Evolutionary conservation across 2,113 vertebrate species (phyloP).

Genomic region (Cephalopholis sonnerati): DNA sequence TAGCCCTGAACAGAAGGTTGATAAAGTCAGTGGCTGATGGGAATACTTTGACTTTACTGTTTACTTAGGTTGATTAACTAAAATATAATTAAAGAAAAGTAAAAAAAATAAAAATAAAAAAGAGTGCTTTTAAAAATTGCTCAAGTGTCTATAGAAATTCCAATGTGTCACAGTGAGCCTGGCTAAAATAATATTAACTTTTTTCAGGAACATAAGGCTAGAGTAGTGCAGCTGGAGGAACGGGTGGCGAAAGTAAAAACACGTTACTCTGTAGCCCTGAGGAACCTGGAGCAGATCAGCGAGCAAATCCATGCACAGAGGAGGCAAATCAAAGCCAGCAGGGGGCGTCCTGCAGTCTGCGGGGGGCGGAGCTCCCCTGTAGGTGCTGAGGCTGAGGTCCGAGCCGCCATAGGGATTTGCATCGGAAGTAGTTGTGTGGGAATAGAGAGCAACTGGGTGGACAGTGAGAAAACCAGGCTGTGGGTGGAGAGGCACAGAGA

Average conservation of each 20-base stretch:
- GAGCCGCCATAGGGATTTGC: conserved; percentile 11
- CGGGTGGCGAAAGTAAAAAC: conserved; percentile 90
- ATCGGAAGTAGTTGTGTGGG: conserved; percentile 37
- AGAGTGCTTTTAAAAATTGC: not conserved
- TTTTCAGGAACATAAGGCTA: conserved; percentile 91
- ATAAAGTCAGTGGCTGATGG: too few species aligned
- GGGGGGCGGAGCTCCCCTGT: conserved; percentile 83
- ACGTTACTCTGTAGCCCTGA: conserved; percentile 89
- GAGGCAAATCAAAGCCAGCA: conserved; percentile 60
- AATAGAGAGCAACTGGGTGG: conserved; percentile 72
- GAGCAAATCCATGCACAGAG: conserved; percentile 92
- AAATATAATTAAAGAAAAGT: not conserved
- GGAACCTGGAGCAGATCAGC: conserved; percentile 94
- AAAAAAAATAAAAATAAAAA: not conserved
- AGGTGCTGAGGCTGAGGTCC: conserved; percentile 80
- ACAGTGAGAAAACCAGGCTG: conserved; percentile 78
- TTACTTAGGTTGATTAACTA: not conserved
- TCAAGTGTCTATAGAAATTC: not conserved
- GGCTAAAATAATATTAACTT: not conserved
- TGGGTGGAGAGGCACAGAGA: conserved; percentile 82
- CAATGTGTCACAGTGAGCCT: not conserved
- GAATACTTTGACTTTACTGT: too few species aligned
- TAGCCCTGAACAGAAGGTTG: too few species aligned
- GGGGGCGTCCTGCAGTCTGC: conserved; percentile 48
- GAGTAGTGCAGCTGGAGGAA: conserved; percentile 88